A percentile compares a stretch with the other conserved stretches of the same genome.
Conservation (phyloP, 2,888 invertebrate genomes). For the Holacanthella duospinosa region DNA sequence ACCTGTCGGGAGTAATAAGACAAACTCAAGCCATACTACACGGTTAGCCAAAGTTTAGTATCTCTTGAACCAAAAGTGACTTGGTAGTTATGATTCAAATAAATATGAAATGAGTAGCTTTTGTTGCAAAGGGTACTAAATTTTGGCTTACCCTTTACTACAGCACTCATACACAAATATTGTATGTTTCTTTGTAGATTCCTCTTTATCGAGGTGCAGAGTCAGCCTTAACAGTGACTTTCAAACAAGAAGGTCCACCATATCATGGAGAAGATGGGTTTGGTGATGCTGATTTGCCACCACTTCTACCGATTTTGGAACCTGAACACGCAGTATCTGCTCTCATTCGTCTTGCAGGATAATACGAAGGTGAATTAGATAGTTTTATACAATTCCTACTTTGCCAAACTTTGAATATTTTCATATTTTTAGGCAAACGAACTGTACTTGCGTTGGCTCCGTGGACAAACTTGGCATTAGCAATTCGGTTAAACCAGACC, state of each 20-base stretch:
- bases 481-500: constrained; percentile 54
- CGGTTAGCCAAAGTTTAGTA: too few species aligned
- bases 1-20: neutral
- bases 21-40: too few species aligned
- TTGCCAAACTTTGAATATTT: too few species aligned
- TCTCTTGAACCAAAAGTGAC: neutral
- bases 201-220: neutral
- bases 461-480: constrained; percentile 66
- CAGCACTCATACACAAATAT: too few species aligned
- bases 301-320: neutral
- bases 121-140: too few species aligned
- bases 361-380: neutral
- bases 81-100: neutral
- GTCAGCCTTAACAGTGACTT: neutral
- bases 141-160: too few species aligned
- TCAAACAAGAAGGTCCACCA: neutral
- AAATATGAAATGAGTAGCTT: too few species aligned
- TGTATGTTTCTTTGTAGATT: neutral
- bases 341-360: neutral
- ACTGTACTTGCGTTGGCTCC: constrained; percentile 52
- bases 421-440: constrained; percentile 39
- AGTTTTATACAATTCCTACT: too few species aligned
- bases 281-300: neutral
- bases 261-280: neutral
- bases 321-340: neutral